Evolutionary conservation across 2,888 invertebrate species (phyloP).

Genomic region (Caenorhabditis wallacei): DNA sequence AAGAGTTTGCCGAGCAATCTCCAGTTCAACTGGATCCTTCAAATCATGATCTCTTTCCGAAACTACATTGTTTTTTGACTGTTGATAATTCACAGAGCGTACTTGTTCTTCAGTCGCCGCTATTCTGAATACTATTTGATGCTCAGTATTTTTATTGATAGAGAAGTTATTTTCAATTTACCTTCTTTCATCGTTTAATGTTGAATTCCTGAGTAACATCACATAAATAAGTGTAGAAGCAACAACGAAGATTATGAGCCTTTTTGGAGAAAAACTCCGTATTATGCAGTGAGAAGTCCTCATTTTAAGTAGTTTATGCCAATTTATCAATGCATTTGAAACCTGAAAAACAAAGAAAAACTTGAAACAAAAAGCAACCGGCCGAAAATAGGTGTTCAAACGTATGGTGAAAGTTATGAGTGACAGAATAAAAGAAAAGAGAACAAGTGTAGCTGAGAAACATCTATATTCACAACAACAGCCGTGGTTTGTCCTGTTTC

Average conservation of each 20-base stretch:
- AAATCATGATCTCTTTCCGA: slow-evolving; percentile 45
- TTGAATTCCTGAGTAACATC: slow-evolving; percentile 50
- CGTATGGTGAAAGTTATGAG: slow-evolving; percentile 27
- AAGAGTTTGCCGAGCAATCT: slow-evolving; percentile 64
- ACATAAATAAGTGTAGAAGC: slow-evolving; percentile 60
- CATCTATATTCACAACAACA: slow-evolving; percentile 44
- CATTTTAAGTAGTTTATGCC: slow-evolving; percentile 40
- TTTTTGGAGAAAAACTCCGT: slow-evolving; percentile 63
- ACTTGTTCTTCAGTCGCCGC: slow-evolving; percentile 55
- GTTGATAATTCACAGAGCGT: slow-evolving; percentile 25
- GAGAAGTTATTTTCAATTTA: neutral
- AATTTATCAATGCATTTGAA: slow-evolving; percentile 34
- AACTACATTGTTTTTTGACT: slow-evolving; percentile 34
- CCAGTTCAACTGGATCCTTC: slow-evolving; percentile 59
- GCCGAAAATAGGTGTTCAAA: neutral
- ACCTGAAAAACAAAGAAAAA: slow-evolving; percentile 9
- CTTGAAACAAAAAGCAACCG: neutral
- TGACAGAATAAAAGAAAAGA: slow-evolving; percentile 19
- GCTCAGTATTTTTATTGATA: slow-evolving; percentile 12
- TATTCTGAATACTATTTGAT: slow-evolving; percentile 49
- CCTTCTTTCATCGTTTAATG: slow-evolving; percentile 59
- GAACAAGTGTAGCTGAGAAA: slow-evolving; percentile 43
- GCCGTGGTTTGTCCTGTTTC: slow-evolving; percentile 45
- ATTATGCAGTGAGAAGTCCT: slow-evolving; percentile 55
- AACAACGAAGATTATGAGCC: slow-evolving; percentile 58